Evolutionary conservation across 1,140 invertebrate species (phyloP).

Genomic region (Danaus plexippus): DNA sequence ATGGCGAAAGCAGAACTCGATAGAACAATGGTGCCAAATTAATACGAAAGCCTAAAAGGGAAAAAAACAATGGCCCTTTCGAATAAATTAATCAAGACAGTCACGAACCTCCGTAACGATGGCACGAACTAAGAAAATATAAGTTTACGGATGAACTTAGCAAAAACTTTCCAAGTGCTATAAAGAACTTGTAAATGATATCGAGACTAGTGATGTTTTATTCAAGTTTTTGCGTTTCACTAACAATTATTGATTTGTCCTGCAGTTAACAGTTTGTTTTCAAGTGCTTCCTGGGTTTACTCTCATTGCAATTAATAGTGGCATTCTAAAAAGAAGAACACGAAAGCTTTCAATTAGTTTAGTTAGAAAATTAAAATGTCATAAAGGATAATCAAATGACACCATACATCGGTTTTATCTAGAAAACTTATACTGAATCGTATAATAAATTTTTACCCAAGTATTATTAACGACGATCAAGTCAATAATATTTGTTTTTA

Average conservation of each 20-base stretch:
- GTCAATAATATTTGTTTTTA: too few relatives aligned
- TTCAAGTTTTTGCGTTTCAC: slow-evolving; percentile 29
- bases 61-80: slow-evolving; percentile 27
- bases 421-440: too few relatives aligned
- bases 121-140: slow-evolving; percentile 48
- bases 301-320: too few relatives aligned
- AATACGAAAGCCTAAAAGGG: slow-evolving; percentile 25
- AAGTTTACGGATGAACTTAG: slow-evolving; percentile 32
- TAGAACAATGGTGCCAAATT: slow-evolving; percentile 26
- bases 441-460: too few relatives aligned
- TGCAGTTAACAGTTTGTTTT: neutral
- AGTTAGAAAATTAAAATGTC: too few relatives aligned
- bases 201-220: slow-evolving; percentile 33
- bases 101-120: slow-evolving; percentile 54
- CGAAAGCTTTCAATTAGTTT: too few relatives aligned
- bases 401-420: too few relatives aligned
- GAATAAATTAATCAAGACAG: slow-evolving; percentile 55
- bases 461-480: too few relatives aligned
- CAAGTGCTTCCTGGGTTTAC: neutral
- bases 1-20: slow-evolving; percentile 20
- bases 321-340: too few relatives aligned
- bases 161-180: slow-evolving; percentile 31
- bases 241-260: slow-evolving; percentile 9
- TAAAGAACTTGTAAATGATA: slow-evolving; percentile 44
- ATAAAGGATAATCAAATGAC: too few relatives aligned